phyloP scores from a whole-genome alignment of 1,140 invertebrate genomes.

The Panagrolaimus sp. region DNA sequence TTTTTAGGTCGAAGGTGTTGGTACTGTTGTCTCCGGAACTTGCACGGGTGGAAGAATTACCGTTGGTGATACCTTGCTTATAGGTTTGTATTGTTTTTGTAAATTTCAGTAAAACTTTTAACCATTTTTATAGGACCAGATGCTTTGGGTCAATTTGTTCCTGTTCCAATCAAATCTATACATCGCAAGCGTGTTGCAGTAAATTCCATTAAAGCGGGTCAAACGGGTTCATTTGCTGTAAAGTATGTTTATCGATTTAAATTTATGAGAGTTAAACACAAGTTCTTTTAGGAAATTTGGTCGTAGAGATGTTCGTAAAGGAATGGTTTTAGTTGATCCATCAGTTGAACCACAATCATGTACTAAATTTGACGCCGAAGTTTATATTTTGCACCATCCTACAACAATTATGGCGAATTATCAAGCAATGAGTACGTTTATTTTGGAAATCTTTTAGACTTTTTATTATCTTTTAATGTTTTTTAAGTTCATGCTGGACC shows the following conservation, averaged over 20 bases:
- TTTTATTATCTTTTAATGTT: conserved; percentile 49
- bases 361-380: conserved; percentile 98
- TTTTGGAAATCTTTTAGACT: conserved; percentile 63
- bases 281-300: conserved; percentile 21
- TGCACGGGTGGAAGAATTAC: conserved; percentile 82
- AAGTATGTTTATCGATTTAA: conserved; percentile 67
- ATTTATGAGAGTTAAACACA: conserved; percentile 38
- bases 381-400: conserved; percentile 94
- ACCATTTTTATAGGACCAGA: conserved; percentile 91
- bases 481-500: conserved; percentile 86
- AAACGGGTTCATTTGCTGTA: conserved; percentile 94
- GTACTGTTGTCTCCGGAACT: conserved; percentile 94
- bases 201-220: conserved; percentile 85
- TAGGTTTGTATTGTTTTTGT: too few relatives aligned
- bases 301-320: conserved; percentile 77
- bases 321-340: conserved; percentile 95
- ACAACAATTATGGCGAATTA: conserved; percentile 95
- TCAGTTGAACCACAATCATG: conserved; percentile 86
- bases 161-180: conserved; percentile 89
- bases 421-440: conserved; percentile 84
- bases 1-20: conserved; percentile 70
- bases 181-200: conserved; percentile 97
- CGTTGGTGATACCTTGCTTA: conserved; percentile 76
- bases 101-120: too few relatives aligned
- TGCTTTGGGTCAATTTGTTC: conserved; percentile 81